A percentile compares a stretch with the other conserved stretches of the same genome.
Evolutionary conservation across 2,113 vertebrate species (phyloP).

Genomic region (Anguilla rostrata): DNA sequence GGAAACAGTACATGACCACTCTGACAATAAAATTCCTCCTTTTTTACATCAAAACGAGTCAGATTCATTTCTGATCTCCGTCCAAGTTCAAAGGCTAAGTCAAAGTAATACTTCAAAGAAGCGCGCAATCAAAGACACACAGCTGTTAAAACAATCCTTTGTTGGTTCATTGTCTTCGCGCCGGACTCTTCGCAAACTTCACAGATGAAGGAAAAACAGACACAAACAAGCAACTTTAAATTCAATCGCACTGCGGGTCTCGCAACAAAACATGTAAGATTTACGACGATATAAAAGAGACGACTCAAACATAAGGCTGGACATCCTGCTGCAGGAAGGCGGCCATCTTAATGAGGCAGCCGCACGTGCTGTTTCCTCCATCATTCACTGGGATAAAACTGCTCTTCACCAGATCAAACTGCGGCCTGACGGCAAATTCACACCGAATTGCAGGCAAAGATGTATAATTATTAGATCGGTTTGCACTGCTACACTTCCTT

Average conservation of each 20-base stretch:
- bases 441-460: background rate
- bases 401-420: background rate
- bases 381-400: conserved; percentile 40
- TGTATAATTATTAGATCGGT: background rate
- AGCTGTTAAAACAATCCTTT: conserved; percentile 99
- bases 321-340: conserved; percentile 55
- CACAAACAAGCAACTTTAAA: conserved; percentile 67
- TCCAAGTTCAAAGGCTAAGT: conserved; percentile 99
- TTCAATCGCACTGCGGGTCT: conserved; percentile 64
- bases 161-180: conserved; percentile 97
- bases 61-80: conserved; percentile 97
- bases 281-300: conserved; percentile 69
- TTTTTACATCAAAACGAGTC: conserved; percentile 93
- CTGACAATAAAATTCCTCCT: conserved; percentile 94
- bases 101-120: conserved; percentile 98
- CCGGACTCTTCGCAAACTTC: conserved; percentile 87
- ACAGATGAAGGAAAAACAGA: conserved; percentile 66
- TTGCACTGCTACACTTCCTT: background rate
- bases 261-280: conserved; percentile 66
- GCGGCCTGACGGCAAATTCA: background rate
- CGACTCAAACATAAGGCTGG: conserved; percentile 60
- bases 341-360: conserved; percentile 62
- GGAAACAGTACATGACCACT: conserved; percentile 88
- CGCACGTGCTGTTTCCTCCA: conserved; percentile 51
- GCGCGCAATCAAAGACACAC: conserved; percentile 97